A percentile compares a stretch with the other conserved stretches of the same genome.
Evolutionary conservation across 2,113 vertebrate species (phyloP).

Genomic region (Vireo altiloquus): DNA sequence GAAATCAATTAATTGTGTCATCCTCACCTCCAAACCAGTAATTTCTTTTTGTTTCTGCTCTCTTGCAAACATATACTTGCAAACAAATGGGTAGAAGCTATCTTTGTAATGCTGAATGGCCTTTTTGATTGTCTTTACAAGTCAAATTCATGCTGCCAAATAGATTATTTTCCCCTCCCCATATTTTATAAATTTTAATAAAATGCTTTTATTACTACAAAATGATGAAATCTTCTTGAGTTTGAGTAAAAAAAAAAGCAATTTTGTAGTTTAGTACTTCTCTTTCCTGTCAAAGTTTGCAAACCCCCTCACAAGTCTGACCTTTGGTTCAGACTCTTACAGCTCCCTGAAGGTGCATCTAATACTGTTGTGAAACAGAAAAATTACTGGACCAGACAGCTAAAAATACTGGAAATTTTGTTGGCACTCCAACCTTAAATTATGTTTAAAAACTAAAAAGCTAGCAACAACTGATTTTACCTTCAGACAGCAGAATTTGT

Average conservation of each 20-base stretch:
- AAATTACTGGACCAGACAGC: neutral
- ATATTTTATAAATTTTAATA: neutral
- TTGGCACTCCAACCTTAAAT: neutral
- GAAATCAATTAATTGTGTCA: neutral
- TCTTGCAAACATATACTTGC: neutral
- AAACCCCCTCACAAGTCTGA: neutral
- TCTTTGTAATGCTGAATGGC: neutral
- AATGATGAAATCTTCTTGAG: neutral
- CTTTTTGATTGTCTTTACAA: neutral
- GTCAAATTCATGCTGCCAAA: neutral
- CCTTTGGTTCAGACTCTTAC: neutral
- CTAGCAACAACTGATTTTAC: neutral
- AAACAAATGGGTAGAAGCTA: neutral
- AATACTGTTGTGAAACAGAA: neutral
- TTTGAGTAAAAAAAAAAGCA: neutral
- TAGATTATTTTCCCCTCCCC: neutral
- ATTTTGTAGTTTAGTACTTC: neutral
- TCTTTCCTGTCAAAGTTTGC: neutral
- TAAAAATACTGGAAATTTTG: neutral
- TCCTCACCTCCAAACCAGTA: neutral
- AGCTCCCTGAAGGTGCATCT: neutral
- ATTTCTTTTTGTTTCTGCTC: neutral
- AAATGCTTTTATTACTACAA: neutral
- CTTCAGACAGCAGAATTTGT: neutral
- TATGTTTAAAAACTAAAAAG: neutral